These are phyloP conservation scores for Loris lydekkerianus DNA, from an alignment of 2,797 vertebrate species.

Conservation along the genomic window DNA sequence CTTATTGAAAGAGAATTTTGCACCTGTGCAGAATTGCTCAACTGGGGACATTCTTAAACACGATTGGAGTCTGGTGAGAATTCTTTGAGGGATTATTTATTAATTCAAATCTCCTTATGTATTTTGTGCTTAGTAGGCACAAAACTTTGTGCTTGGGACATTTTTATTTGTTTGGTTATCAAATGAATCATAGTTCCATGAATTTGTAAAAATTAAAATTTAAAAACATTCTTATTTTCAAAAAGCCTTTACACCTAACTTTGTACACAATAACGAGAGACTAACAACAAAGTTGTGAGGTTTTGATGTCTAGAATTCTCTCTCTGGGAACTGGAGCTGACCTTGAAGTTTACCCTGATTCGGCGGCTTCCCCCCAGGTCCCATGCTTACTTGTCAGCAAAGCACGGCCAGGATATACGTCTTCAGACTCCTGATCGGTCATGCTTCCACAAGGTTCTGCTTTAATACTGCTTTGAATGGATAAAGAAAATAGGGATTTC, in stretches of 20 bases:
- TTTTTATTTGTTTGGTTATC: conserved; percentile 55
- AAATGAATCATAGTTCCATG: conserved; percentile 35
- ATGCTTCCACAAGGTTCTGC: not conserved
- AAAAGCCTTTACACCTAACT: not conserved
- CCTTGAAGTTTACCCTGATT: conserved; percentile 11
- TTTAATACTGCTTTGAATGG: not conserved
- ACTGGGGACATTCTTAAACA: conserved; percentile 51
- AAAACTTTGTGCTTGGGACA: conserved; percentile 50
- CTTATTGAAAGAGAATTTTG: conserved; percentile 54
- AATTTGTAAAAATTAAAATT: conserved; percentile 67
- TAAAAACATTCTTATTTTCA: conserved; percentile 12
- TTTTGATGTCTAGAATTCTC: conserved; percentile 17
- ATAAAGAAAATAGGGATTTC: conserved; percentile 38
- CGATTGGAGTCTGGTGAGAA: conserved; percentile 64
- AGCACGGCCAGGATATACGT: not conserved
- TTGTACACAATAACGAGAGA: not conserved
- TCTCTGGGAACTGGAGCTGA: conserved; percentile 9
- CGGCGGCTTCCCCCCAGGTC: conserved; percentile 14
- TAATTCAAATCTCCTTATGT: conserved; percentile 78
- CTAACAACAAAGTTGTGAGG: not conserved
- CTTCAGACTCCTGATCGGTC: not conserved
- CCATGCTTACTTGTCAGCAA: not conserved
- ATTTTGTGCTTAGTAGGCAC: conserved; percentile 43
- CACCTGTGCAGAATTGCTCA: conserved; percentile 2
- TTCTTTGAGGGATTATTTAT: conserved; percentile 78